A percentile compares a stretch with the other conserved stretches of the same genome.
Evolutionary conservation across 2,797 vertebrate species (phyloP).

Genomic region (Ptychadena robeensis): DNA sequence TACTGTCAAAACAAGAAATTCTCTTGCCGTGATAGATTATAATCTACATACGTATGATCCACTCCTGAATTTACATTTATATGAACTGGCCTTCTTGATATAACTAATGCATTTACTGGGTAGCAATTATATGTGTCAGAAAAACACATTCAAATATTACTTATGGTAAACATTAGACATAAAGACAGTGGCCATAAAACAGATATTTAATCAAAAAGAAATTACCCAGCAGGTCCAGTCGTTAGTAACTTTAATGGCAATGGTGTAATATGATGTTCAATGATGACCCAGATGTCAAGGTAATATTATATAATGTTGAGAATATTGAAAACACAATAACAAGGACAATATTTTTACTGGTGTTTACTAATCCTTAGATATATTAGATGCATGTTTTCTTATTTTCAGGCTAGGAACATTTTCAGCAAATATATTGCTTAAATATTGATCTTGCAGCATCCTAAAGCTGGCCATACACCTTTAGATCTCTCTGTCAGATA

Average conservation of each 20-base stretch:
- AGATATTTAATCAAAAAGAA: neutral
- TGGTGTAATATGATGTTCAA: too few relatives aligned
- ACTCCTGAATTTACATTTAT: neutral
- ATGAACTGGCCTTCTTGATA: neutral
- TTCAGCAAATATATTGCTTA: neutral
- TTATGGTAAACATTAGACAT: neutral
- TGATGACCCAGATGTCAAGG: neutral
- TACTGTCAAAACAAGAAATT: slow-evolving; percentile 28
- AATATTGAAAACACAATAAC: neutral
- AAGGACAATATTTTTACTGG: neutral
- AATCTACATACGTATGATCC: neutral
- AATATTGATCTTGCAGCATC: too few relatives aligned
- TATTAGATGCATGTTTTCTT: neutral
- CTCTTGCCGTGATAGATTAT: slow-evolving; percentile 3
- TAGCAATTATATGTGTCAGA: neutral
- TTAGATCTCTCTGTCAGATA: too few relatives aligned
- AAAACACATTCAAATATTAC: neutral
- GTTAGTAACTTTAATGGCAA: neutral
- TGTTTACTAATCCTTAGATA: neutral
- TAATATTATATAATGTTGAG: neutral
- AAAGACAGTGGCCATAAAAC: neutral
- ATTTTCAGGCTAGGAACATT: neutral
- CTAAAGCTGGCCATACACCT: too few relatives aligned
- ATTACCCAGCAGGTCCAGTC: neutral
- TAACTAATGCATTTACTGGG: neutral